Conservation (phyloP, 1,140 invertebrate genomes). For the Pachyrhynchus sulphureomaculatus region DNA sequence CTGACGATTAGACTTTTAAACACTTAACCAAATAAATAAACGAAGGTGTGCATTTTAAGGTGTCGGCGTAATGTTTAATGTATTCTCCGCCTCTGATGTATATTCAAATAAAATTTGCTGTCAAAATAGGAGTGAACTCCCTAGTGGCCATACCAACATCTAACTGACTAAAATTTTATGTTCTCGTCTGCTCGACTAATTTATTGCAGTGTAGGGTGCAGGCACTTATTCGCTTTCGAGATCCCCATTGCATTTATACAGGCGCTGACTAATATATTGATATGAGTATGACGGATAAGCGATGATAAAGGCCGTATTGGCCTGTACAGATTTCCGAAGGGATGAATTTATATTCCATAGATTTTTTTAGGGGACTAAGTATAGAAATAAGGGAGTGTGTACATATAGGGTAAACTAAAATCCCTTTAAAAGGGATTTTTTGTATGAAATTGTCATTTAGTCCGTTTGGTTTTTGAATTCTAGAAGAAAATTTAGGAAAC, state of each 20-base stretch:
- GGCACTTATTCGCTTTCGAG: background rate
- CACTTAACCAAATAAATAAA: too few relatives aligned
- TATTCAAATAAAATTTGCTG: conserved; percentile 4
- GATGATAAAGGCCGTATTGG: conserved; percentile 5
- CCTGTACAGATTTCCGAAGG: conserved; percentile 2
- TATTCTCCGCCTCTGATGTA: background rate
- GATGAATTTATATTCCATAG: background rate
- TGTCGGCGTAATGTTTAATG: background rate
- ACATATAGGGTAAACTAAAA: too few relatives aligned
- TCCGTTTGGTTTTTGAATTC: too few relatives aligned
- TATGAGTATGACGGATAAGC: conserved; percentile 4
- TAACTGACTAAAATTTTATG: conserved; percentile 23
- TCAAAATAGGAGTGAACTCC: background rate
- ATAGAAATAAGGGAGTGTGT: too few relatives aligned
- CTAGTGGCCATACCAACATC: background rate
- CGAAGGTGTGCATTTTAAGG: too few relatives aligned
- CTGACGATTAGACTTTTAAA: too few relatives aligned
- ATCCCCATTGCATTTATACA: conserved; percentile 1
- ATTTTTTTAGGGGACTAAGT: background rate
- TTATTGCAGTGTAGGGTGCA: conserved; percentile 15
- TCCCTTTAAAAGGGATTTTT: too few relatives aligned
- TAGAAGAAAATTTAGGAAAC: too few relatives aligned
- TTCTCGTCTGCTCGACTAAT: conserved; percentile 8
- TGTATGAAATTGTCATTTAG: too few relatives aligned
- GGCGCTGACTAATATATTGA: conserved; percentile 17